phyloP scores from a whole-genome alignment of 2,113 vertebrate genomes.

The Hippocampus barbouri region DNA sequence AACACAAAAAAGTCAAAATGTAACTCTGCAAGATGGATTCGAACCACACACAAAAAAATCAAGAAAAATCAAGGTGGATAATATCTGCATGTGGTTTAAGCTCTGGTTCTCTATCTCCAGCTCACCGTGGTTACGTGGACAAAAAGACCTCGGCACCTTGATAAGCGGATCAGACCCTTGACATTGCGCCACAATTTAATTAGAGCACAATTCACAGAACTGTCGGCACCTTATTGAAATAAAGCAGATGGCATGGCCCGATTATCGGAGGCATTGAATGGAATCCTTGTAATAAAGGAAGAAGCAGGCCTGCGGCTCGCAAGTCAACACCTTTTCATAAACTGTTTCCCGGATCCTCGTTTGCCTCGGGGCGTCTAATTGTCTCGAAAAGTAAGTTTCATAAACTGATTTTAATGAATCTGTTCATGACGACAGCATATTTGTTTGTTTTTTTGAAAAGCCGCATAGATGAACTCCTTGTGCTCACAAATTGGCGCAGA shows the following conservation, averaged over 20 bases:
- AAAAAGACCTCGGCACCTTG: slow-evolving; percentile 27
- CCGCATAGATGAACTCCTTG: neutral
- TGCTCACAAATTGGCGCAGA: neutral
- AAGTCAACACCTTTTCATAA: slow-evolving; percentile 23
- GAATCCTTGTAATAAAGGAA: slow-evolving; percentile 48
- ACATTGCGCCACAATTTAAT: slow-evolving; percentile 63
- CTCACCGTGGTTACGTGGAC: slow-evolving; percentile 8
- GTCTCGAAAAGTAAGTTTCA: neutral
- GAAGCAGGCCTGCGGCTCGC: slow-evolving; percentile 26
- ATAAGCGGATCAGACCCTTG: slow-evolving; percentile 52
- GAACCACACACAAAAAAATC: no score
- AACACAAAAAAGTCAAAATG: no score
- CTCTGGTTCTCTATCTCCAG: slow-evolving; percentile 16
- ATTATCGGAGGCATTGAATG: slow-evolving; percentile 35
- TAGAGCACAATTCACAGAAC: slow-evolving; percentile 54
- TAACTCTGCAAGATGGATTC: no score
- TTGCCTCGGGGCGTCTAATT: neutral
- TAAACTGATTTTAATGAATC: neutral
- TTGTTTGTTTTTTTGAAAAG: neutral
- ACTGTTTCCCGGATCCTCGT: slow-evolving; percentile 5
- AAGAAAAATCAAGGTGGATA: no score
- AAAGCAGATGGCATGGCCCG: slow-evolving; percentile 52
- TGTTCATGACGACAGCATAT: neutral
- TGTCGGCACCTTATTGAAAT: slow-evolving; percentile 48
- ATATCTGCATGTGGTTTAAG: slow-evolving; percentile 38